phyloP scores from a whole-genome alignment of 2,888 invertebrate species.

The Sepiola atlantica region DNA sequence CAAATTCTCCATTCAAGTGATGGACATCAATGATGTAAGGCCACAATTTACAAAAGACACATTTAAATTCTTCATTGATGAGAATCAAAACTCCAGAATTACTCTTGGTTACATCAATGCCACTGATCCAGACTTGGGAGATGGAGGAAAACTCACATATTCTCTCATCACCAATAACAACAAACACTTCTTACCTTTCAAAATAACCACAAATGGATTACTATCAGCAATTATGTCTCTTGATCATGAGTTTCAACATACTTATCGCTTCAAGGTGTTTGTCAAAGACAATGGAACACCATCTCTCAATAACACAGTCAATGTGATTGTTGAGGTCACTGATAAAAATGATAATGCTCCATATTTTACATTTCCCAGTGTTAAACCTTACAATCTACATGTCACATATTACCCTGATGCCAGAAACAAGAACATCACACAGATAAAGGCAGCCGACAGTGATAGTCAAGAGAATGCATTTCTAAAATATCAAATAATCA shows the following conservation, averaged over 20 bases:
- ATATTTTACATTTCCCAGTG: conserved; percentile 32
- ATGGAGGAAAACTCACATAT: background rate
- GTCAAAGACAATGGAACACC: conserved; percentile 10
- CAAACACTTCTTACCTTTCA: conserved; percentile 13
- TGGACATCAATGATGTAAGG: background rate
- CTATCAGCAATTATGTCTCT: background rate
- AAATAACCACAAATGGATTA: background rate
- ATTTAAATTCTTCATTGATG: conserved; percentile 32
- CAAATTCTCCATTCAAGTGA: conserved; percentile 19
- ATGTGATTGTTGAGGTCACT: conserved; percentile 20
- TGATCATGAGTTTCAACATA: conserved; percentile 32
- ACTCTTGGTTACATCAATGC: background rate
- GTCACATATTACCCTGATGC: background rate
- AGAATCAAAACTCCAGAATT: conserved; percentile 7
- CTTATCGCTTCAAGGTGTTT: background rate
- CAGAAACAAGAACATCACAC: background rate
- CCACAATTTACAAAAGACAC: background rate
- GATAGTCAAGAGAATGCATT: conserved; percentile 32
- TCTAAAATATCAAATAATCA: conserved; percentile 13
- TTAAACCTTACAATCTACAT: conserved; percentile 32
- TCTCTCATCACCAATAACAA: conserved; percentile 12
- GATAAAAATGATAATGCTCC: conserved; percentile 32
- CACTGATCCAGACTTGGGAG: background rate
- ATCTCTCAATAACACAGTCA: background rate
- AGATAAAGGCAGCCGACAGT: background rate